Conservation (phyloP, 1,140 invertebrate species). For the Hyphantria cunea region DNA sequence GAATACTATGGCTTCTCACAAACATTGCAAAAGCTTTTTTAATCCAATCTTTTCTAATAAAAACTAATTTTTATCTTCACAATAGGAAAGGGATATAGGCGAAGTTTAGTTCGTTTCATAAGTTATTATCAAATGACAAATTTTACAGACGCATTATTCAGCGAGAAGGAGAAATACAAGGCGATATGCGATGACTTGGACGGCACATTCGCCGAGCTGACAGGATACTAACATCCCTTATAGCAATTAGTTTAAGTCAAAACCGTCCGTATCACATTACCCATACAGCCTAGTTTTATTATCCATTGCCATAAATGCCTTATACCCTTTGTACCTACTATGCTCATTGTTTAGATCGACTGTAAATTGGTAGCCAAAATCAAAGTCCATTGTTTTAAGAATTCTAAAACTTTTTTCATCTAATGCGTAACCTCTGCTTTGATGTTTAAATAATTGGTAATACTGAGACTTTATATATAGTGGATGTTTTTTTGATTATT, state of each 20-base stretch:
- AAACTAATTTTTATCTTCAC: slow-evolving; percentile 36
- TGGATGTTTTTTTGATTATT: slow-evolving; percentile 16
- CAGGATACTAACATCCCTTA: slow-evolving; percentile 87
- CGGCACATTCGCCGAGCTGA: slow-evolving; percentile 95
- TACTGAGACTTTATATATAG: slow-evolving; percentile 29
- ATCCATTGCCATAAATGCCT: slow-evolving; percentile 22
- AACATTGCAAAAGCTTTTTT: slow-evolving; percentile 48
- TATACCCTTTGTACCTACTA: slow-evolving; percentile 9
- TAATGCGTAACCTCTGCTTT: slow-evolving; percentile 51
- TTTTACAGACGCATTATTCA: slow-evolving; percentile 84
- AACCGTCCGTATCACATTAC: slow-evolving; percentile 55
- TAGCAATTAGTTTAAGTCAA: slow-evolving; percentile 68
- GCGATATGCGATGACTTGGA: slow-evolving; percentile 98
- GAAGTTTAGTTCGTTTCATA: slow-evolving; percentile 30
- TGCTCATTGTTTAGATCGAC: slow-evolving; percentile 22
- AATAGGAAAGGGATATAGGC: slow-evolving; percentile 7
- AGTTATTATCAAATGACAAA: slow-evolving; percentile 63
- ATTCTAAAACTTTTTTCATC: slow-evolving; percentile 14
- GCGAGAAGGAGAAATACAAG: slow-evolving; percentile 98
- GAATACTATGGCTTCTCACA: slow-evolving; percentile 56
- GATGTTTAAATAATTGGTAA: slow-evolving; percentile 56
- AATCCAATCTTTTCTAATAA: slow-evolving; percentile 47
- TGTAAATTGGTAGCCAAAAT: slow-evolving; percentile 21
- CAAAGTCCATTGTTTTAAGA: slow-evolving; percentile 20
- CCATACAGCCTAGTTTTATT: slow-evolving; percentile 40